Percentiles rank a stretch among this genome's conserved stretches.
These are phyloP conservation scores for Eupeodes luniger DNA, from an alignment of 2,888 invertebrate genomes.

Conservation along the genomic window DNA sequence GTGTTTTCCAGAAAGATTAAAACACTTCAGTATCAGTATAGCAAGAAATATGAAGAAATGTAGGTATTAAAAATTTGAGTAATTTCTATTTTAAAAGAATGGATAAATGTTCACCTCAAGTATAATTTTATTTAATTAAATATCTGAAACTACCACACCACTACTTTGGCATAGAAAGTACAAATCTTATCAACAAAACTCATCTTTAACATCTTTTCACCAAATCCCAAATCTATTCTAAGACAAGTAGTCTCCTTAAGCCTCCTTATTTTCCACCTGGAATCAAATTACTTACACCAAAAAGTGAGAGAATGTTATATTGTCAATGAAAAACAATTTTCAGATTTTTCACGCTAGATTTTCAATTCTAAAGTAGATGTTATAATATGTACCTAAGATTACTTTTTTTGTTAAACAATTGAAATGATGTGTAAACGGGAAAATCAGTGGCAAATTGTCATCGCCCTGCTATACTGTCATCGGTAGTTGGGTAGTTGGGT, in stretches of 20 bases:
- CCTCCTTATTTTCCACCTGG: slow-evolving; percentile 63
- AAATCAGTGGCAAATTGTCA: slow-evolving; percentile 66
- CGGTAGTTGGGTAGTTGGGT: slow-evolving; percentile 30
- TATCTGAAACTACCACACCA: background rate
- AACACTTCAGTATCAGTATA: too few species aligned
- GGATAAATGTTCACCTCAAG: too few species aligned
- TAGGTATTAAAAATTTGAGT: too few species aligned
- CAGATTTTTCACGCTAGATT: slow-evolving; percentile 57
- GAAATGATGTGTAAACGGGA: slow-evolving; percentile 54
- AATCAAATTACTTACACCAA: slow-evolving; percentile 68
- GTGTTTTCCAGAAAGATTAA: too few species aligned
- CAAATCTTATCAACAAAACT: background rate
- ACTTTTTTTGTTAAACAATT: slow-evolving; percentile 45
- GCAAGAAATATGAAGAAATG: too few species aligned
- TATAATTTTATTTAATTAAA: too few species aligned
- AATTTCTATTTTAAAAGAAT: too few species aligned
- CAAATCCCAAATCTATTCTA: slow-evolving; percentile 3
- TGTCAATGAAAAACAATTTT: slow-evolving; percentile 47
- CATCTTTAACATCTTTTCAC: background rate
- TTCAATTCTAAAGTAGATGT: slow-evolving; percentile 46
- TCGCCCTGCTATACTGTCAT: background rate
- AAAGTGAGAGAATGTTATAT: slow-evolving; percentile 1
- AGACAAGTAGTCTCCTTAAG: slow-evolving; percentile 48
- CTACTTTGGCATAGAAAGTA: background rate
- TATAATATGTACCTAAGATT: too few species aligned